Conservation (phyloP, 1,140 invertebrate species). For the Bombus confusus region DNA sequence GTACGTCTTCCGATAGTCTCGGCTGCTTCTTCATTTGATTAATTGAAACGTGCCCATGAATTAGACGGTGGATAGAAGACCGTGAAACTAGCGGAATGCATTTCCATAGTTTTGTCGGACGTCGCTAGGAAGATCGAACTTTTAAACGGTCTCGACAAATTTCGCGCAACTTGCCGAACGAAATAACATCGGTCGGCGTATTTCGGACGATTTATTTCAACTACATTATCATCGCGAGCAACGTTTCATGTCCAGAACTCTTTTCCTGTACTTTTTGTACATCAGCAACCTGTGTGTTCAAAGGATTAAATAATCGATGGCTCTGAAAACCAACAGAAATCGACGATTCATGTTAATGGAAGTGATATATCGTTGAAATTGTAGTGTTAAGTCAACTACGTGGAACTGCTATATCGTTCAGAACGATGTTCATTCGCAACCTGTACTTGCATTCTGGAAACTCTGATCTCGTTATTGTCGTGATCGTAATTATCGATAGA, state of each 20-base stretch:
- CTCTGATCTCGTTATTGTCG: no score
- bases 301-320: not conserved
- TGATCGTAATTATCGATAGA: no score
- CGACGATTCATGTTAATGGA: not conserved
- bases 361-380: not conserved
- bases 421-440: no score
- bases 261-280: no score
- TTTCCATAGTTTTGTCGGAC: not conserved
- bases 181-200: not conserved
- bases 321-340: not conserved
- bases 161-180: not conserved
- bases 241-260: not conserved
- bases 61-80: no score
- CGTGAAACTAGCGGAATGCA: not conserved
- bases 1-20: not conserved
- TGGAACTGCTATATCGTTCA: no score
- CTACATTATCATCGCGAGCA: not conserved
- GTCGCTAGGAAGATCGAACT: no score
- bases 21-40: not conserved
- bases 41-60: not conserved
- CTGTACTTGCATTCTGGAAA: not conserved
- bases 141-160: slow-evolving; percentile 7
- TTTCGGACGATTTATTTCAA: slow-evolving; percentile 13
- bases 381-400: not conserved
- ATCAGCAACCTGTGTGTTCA: not conserved